Evolutionary conservation across 2,113 vertebrate genomes (phyloP), one percentile per base, ranked within the genome.

Genomic region (Ctenomys sociabilis): DNA sequence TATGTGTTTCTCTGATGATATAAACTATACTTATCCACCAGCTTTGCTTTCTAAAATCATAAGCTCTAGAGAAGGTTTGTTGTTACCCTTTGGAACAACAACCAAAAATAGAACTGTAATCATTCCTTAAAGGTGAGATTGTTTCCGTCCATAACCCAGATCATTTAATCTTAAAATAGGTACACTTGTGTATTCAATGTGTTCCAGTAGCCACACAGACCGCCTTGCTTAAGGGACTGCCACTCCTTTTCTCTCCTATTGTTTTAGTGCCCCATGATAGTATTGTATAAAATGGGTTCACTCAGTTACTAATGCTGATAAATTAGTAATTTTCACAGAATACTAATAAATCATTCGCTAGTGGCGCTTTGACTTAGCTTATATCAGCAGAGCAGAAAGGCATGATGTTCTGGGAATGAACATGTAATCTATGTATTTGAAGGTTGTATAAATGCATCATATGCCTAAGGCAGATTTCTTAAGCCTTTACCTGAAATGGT

Each of bases 11-110:
- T 91, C 84, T 77, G 5, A 91, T 28, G 35, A 21, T 54, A 7
- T 17, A 30, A 64, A 32, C 81, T 70, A 5, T 30, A 77, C 26
- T 32, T 84, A n/a, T 13, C 28, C 66, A 1, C 57, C 26, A 73
- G 40, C 40, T 87, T 84, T 95, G 26, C 14, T 68, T 82, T 91
- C 57, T 73, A 83, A 94, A 92, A 77, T 93, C 54, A 24, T 82
- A 52, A 86, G 57, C 52, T 87, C 70, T 81, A 94, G 72, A 92
- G 68, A 5, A 8, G 2, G 0, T 73, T 95, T 75, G 24, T 84
- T 57, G 9, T 75, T 61, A 73, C 59, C 57, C 30, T 88, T 91
- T 94, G 43, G 54, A 83, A 80, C 7, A 16, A 63, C 61, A 73
- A 66, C 7, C 22, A 17, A 90, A 97, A 93, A 85, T 85, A 30